Percentiles rank a stretch among this genome's conserved stretches.
Evolutionary conservation across 2,888 invertebrate genomes (phyloP).

Genomic region (Steinernema carpocapsae): DNA sequence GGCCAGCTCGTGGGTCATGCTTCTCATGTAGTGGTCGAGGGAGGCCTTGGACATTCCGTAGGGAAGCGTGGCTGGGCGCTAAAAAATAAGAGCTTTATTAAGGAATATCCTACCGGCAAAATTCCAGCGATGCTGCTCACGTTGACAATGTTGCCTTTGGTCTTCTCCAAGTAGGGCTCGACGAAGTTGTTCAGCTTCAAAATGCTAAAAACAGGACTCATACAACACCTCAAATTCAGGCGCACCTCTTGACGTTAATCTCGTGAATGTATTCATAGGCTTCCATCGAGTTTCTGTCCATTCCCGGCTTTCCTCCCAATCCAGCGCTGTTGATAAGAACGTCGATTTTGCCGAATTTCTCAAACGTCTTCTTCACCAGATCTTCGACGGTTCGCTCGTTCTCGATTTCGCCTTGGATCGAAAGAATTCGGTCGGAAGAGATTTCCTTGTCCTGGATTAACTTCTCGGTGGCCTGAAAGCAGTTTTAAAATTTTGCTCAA

Average conservation of each 20-base stretch:
- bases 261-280: slow-evolving; percentile 10
- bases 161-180: neutral
- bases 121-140: neutral
- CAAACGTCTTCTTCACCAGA: slow-evolving; percentile 37
- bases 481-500: neutral
- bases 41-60: slow-evolving; percentile 39
- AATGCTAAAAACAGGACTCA: slow-evolving; percentile 8
- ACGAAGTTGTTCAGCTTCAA: neutral
- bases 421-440: neutral
- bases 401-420: slow-evolving; percentile 33
- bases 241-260: slow-evolving; percentile 25
- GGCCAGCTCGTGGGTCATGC: slow-evolving; percentile 31
- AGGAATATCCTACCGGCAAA: neutral
- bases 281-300: slow-evolving; percentile 18
- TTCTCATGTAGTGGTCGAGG: slow-evolving; percentile 39
- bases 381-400: slow-evolving; percentile 36
- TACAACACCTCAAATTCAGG: neutral
- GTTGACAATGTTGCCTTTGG: no score
- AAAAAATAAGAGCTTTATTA: neutral
- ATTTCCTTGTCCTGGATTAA: neutral
- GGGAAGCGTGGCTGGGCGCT: neutral
- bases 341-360: slow-evolving; percentile 40
- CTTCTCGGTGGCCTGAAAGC: slow-evolving; percentile 1
- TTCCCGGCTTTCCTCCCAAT: neutral
- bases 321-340: slow-evolving; percentile 35